phyloP scores from a whole-genome alignment of 2,888 invertebrate genomes.

The Laothoe populi region DNA sequence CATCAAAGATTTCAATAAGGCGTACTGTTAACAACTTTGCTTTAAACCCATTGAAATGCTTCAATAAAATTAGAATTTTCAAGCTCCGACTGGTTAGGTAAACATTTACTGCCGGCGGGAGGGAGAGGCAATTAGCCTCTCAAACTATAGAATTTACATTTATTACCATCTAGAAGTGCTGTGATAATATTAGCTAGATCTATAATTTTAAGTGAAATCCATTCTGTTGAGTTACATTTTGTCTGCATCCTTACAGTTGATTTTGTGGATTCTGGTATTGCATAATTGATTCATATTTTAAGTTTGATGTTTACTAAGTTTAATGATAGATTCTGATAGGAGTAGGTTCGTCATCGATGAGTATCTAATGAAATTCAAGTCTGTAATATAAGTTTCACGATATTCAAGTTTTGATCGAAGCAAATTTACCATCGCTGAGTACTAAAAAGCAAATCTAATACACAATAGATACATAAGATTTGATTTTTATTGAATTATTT shows the following conservation, averaged over 20 bases:
- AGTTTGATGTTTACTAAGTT: background rate
- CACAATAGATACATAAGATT: no score
- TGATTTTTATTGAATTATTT: no score
- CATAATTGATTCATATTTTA: background rate
- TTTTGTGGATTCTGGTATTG: slow-evolving; percentile 7
- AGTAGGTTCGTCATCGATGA: no score
- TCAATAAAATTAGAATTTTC: slow-evolving; percentile 71
- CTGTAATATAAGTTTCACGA: no score
- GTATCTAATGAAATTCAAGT: no score
- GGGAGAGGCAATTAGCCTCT: slow-evolving; percentile 60
- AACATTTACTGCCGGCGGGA: slow-evolving; percentile 62
- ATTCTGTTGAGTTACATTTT: slow-evolving; percentile 66
- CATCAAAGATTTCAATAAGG: slow-evolving; percentile 20
- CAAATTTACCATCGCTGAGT: no score
- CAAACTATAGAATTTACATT: slow-evolving; percentile 77
- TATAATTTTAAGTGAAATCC: slow-evolving; percentile 60
- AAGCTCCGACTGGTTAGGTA: slow-evolving; percentile 62
- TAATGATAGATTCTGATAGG: background rate
- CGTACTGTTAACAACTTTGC: slow-evolving; percentile 16
- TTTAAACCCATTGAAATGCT: slow-evolving; percentile 46
- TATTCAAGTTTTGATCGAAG: no score
- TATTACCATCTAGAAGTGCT: slow-evolving; percentile 72
- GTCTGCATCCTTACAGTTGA: slow-evolving; percentile 21
- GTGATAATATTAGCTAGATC: slow-evolving; percentile 76
- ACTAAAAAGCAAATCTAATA: no score